phyloP scores from a whole-genome alignment of 2,888 invertebrate species.

The Alsophila aescularia region DNA sequence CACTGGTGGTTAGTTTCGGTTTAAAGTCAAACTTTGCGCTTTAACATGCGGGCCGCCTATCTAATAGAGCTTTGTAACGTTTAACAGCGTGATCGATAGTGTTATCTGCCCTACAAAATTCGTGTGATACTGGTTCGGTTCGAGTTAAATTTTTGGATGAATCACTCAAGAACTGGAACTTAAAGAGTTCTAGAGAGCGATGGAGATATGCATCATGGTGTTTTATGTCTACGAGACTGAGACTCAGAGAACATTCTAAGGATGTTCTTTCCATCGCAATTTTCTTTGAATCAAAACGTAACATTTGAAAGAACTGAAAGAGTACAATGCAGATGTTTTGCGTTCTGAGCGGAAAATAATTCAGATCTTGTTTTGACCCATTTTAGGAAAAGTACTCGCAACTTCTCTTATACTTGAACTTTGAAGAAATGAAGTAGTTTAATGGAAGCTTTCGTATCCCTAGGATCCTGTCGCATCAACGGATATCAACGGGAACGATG shows the following conservation, averaged over 20 bases:
- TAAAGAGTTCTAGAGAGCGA: no score
- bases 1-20: conserved; percentile 11
- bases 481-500: conserved; percentile 98
- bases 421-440: not conserved
- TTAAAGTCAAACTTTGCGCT: conserved; percentile 34
- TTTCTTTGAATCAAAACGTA: no score
- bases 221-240: no score
- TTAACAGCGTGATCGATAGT: conserved; percentile 26
- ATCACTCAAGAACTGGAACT: not conserved
- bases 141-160: not conserved
- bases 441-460: not conserved
- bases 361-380: no score
- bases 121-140: not conserved
- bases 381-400: no score
- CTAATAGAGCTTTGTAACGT: conserved; percentile 34
- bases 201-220: no score
- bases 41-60: conserved; percentile 37
- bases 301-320: no score
- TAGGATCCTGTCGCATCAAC: conserved; percentile 97
- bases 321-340: no score
- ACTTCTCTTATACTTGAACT: no score
- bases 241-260: no score
- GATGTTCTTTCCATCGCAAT: no score
- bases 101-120: conserved; percentile 31
- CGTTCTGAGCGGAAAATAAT: no score